Percentiles rank a stretch among this genome's conserved stretches.
Evolutionary conservation across 1,140 invertebrate species (phyloP).

Genomic region (Leptinotarsa defecta): DNA sequence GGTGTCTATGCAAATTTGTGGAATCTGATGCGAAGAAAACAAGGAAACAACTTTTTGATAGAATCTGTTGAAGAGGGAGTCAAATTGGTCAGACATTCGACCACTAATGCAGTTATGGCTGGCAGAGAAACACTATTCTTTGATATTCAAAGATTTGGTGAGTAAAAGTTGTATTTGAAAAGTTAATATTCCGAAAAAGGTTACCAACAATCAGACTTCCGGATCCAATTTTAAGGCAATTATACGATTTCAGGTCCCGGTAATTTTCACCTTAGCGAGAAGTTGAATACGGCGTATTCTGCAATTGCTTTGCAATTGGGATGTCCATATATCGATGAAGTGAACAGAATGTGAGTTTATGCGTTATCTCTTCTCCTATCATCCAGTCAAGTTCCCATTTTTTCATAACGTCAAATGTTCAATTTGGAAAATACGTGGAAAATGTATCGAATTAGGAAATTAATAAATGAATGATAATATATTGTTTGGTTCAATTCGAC

Average conservation of each 20-base stretch:
- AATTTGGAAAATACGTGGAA: background rate
- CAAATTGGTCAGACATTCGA: conserved; percentile 61
- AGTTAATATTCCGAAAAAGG: background rate
- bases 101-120: conserved; percentile 66
- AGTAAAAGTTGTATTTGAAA: conserved; percentile 3
- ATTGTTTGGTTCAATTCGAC: too few species aligned
- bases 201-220: background rate
- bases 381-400: too few species aligned
- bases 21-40: conserved; percentile 64
- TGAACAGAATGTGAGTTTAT: conserved; percentile 67
- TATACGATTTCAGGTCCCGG: conserved; percentile 59
- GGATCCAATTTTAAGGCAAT: background rate
- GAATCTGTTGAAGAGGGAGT: conserved; percentile 70
- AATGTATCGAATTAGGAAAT: too few species aligned
- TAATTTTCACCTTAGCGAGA: conserved; percentile 74
- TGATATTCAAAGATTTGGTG: conserved; percentile 71
- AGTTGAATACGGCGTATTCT: conserved; percentile 72
- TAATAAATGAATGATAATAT: too few species aligned
- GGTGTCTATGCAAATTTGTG: conserved; percentile 70
- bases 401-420: background rate
- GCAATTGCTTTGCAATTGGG: conserved; percentile 74
- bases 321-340: conserved; percentile 70
- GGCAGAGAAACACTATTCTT: conserved; percentile 73
- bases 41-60: conserved; percentile 58
- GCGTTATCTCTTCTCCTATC: too few species aligned